These are phyloP conservation scores for Todiramphus chloris DNA, from an alignment of 2,113 vertebrate species.

Conservation along the genomic window DNA sequence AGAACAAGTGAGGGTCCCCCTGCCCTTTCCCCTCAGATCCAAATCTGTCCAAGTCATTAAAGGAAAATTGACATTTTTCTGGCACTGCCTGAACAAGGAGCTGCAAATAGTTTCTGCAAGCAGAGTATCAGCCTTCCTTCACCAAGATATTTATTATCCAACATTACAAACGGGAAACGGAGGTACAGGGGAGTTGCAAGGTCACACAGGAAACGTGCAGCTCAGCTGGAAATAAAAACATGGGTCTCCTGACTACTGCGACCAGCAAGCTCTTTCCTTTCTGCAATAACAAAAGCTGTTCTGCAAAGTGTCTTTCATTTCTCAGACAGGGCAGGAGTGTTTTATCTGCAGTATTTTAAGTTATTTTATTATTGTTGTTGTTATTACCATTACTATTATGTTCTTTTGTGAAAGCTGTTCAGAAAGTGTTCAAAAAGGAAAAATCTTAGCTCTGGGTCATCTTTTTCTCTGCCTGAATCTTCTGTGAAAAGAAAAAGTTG, in stretches of 20 bases:
- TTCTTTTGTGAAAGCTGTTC: background rate
- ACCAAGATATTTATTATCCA: background rate
- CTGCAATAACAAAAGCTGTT: background rate
- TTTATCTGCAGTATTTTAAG: background rate
- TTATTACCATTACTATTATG: background rate
- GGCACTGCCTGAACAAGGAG: background rate
- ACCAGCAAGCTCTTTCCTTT: conserved; percentile 15
- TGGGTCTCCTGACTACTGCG: background rate
- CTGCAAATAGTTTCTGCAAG: background rate
- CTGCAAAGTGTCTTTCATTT: background rate
- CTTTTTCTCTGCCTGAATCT: background rate
- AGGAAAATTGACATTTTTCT: background rate
- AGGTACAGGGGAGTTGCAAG: conserved; percentile 2
- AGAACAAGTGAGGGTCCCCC: background rate
- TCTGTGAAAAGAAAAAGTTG: background rate
- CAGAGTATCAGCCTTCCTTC: background rate
- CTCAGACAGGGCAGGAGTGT: background rate
- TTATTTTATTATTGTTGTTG: background rate
- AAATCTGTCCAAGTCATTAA: background rate
- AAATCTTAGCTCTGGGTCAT: background rate
- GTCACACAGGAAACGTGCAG: conserved; percentile 13
- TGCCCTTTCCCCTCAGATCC: background rate
- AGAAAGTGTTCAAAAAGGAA: background rate
- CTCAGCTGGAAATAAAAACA: conserved; percentile 37
- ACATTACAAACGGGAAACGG: conserved; percentile 8